Evolutionary conservation across 2,888 invertebrate species (phyloP).

Genomic region (Branchinecta sandiegonensis): DNA sequence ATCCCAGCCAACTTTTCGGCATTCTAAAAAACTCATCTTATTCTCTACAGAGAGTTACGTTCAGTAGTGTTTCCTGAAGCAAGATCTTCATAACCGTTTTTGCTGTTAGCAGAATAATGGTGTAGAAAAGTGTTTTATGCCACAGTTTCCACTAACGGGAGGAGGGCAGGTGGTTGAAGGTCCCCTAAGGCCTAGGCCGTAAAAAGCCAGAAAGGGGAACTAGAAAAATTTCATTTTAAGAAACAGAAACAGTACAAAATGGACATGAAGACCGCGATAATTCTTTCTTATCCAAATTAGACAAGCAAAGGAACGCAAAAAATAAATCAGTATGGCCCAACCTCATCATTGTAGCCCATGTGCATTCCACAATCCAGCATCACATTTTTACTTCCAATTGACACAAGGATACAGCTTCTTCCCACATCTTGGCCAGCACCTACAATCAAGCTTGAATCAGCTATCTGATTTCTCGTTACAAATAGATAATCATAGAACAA

Average conservation of each 20-base stretch:
- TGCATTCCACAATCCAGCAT: constrained; percentile 99
- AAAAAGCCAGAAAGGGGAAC: constrained; percentile 19
- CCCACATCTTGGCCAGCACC: constrained; percentile 94
- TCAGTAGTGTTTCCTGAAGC: too few species aligned
- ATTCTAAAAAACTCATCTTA: too few species aligned
- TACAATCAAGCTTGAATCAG: constrained; percentile 24
- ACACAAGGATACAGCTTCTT: constrained; percentile 84
- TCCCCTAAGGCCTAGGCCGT: background rate
- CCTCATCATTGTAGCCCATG: constrained; percentile 96
- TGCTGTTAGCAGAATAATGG: too few species aligned
- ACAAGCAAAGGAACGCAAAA: constrained; percentile 17
- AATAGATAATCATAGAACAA: too few species aligned
- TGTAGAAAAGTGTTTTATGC: too few species aligned
- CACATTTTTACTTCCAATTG: constrained; percentile 94
- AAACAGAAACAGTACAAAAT: background rate
- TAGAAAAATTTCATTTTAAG: constrained; percentile 15
- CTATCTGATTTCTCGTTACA: too few species aligned
- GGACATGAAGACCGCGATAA: background rate
- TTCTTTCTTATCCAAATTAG: background rate
- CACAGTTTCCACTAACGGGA: too few species aligned
- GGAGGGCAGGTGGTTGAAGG: too few species aligned
- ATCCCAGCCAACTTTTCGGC: too few species aligned
- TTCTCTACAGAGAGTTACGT: too few species aligned
- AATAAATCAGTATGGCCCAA: constrained; percentile 28
- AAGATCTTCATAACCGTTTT: too few species aligned